Evolutionary conservation across 1,140 invertebrate species (phyloP), one percentile per base, ranked within the genome.

Genomic region (Argopecten irradians): DNA sequence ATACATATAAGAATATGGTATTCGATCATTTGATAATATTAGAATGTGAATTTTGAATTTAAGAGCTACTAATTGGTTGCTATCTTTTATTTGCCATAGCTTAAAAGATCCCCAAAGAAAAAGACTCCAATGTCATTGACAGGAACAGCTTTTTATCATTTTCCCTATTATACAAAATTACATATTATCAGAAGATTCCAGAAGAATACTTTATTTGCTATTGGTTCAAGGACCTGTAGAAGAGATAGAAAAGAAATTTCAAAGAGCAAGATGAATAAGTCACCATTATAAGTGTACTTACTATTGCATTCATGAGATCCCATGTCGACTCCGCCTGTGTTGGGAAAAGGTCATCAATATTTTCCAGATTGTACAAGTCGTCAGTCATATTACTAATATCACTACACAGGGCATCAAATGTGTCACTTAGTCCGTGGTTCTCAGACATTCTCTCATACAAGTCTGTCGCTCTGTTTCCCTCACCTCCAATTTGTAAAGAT

Each of bases 361-460:
- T 89, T 71, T 94, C 92, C 71, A 94, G 93, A 87, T 87, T 89
- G 39, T 92, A 92, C 83, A 94, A 43, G 83, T 94, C 94, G 28
- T 94, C 93, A n/a, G 93, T 92, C 34, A 94, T 90, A 84, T 93
- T 92, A 43, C 90, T 34, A 9, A 94, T 91, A 82, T 94, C 92
- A 89, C 94, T 93, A 91, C 91, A 93, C 33, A 93, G 87, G 55
- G 93, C 93, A 87, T 92, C 92, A 89, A 94, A 84, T 0, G 94
- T 90, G 87, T 8, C 90, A 90, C 87, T 94, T 92, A 28, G 89
- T 87, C n/a, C 90, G 71, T 85, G 90, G 16, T 71, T 71, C 55
- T 71, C 55, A 5, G 55, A 71, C 55, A 71, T 28, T 71, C 55
- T 71, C 55, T 71, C 55, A n/a, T 71, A 71, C 55, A 71, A 86